Base-by-base conservation (phyloP, 30 jellyfish, hydroid and myxozoan genomes). In the Turritopsis dohrnii region DNA sequence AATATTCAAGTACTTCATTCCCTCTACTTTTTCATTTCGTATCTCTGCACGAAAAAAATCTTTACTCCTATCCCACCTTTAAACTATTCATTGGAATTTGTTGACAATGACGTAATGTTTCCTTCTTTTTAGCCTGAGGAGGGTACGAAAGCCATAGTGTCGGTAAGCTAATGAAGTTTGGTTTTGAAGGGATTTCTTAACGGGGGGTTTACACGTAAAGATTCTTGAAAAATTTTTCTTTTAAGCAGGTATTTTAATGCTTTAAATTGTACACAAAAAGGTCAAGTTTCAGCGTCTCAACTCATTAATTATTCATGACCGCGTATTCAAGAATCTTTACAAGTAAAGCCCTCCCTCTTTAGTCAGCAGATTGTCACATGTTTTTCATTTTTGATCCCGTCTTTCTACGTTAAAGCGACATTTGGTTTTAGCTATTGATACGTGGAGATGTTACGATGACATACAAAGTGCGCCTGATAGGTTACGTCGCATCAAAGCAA, bases 401-500 rank as follows among this genome's bases (percentile, higher is more conserved):
- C 81, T 18, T 0, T 0, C 81, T 18, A 72, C 24, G 18, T 19
- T 18, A 18, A 25, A 18, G 19, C 0, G 29, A 21, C 20, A 21
- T 79, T 21, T 21, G 53, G 53, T 83, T 88, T 25, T 83, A 88
- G 96, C 91, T 88, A 1, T 52, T 88, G 3, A 89, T 83, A 16
- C 86, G 86, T 72, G 96, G 96, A 3, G 96, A 88, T 23, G 89
- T 74, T 31, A 83, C 89, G 21, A 52, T 79, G 76, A 75, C 66
- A 53, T 88, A 83, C 84, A 77, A 83, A 71, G 81, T 88, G 8
- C 75, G 83, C 0, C 90, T 88, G 20, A 88, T 89, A 13, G 96
- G 96, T 13, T 88, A 84, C 31, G 83, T 83, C 25, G 60, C 13
- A 41, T 41, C 60, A 41, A 41, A 41, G 13, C 9, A 41, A 41